Percentiles rank a stretch among this genome's conserved stretches.
Evolutionary conservation across 2,113 vertebrate genomes (phyloP).

Genomic region (Suricata suricatta): DNA sequence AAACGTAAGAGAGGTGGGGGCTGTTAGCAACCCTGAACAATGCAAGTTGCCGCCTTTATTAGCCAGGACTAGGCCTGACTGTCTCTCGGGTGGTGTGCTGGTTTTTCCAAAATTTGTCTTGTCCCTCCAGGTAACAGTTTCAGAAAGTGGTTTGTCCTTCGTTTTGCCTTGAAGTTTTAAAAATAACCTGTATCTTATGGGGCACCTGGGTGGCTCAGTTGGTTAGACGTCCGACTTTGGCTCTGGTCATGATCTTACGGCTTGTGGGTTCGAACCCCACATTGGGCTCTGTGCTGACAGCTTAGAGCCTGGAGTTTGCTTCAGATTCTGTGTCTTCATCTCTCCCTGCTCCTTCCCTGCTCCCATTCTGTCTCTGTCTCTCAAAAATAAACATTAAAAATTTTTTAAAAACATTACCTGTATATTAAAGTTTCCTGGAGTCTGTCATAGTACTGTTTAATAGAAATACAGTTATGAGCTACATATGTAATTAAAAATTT

Average conservation of each 20-base stretch:
- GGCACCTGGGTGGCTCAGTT: too few relatives aligned
- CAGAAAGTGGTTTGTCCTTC: not conserved
- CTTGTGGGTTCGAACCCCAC: too few relatives aligned
- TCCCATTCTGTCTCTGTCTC: too few relatives aligned
- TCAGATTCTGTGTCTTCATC: too few relatives aligned
- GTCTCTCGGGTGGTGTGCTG: not conserved
- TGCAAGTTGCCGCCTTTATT: not conserved
- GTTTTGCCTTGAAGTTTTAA: not conserved
- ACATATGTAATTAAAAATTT: not conserved
- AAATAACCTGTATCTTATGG: not conserved
- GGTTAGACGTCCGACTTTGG: too few relatives aligned
- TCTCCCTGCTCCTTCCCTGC: too few relatives aligned
- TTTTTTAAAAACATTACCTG: not conserved
- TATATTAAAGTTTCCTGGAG: not conserved
- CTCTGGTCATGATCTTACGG: too few relatives aligned
- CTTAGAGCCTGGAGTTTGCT: too few relatives aligned
- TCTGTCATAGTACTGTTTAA: not conserved
- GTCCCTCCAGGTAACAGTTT: not conserved
- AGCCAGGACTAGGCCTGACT: not conserved
- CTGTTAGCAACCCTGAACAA: not conserved
- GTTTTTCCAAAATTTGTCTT: not conserved
- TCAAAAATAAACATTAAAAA: too few relatives aligned
- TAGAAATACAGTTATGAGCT: not conserved
- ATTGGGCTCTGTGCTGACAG: too few relatives aligned
- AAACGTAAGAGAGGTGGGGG: not conserved